Conservation (phyloP, 1,140 invertebrate genomes). For the Antheraea mylitta region DNA sequence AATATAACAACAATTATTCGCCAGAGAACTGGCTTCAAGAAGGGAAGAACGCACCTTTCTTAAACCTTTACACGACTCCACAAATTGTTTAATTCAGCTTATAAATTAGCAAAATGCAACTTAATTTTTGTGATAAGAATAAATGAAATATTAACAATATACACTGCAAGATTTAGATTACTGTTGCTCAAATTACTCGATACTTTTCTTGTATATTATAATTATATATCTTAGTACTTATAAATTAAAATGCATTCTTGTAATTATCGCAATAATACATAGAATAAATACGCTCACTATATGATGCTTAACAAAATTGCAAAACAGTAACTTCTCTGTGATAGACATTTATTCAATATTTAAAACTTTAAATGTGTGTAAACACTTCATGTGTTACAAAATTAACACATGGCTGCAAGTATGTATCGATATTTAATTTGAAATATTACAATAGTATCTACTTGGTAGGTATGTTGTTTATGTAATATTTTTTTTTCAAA, state of each 20-base stretch:
- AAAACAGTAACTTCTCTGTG: background rate
- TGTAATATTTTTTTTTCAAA: too few relatives aligned
- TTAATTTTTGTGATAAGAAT: background rate
- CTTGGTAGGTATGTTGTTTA: too few relatives aligned
- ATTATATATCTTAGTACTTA: too few relatives aligned
- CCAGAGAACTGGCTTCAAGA: slow-evolving; percentile 92
- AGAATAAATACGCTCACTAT: too few relatives aligned
- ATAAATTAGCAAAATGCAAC: background rate
- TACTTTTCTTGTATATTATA: background rate
- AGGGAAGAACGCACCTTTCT: slow-evolving; percentile 62
- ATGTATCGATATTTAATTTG: background rate
- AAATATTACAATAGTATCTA: too few relatives aligned
- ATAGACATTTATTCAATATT: background rate
- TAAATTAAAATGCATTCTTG: too few relatives aligned
- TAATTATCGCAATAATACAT: too few relatives aligned
- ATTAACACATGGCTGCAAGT: background rate
- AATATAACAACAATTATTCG: slow-evolving; percentile 86
- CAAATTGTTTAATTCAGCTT: slow-evolving; percentile 41
- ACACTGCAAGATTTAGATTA: background rate
- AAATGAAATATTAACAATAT: background rate
- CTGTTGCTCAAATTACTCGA: background rate
- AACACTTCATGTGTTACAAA: too few relatives aligned
- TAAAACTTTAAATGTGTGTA: too few relatives aligned
- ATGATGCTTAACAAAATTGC: too few relatives aligned
- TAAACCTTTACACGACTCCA: slow-evolving; percentile 57